A percentile compares a stretch with the other conserved stretches of the same genome.
Conservation (phyloP, 2,797 vertebrate genomes). For the Morus bassanus region DNA sequence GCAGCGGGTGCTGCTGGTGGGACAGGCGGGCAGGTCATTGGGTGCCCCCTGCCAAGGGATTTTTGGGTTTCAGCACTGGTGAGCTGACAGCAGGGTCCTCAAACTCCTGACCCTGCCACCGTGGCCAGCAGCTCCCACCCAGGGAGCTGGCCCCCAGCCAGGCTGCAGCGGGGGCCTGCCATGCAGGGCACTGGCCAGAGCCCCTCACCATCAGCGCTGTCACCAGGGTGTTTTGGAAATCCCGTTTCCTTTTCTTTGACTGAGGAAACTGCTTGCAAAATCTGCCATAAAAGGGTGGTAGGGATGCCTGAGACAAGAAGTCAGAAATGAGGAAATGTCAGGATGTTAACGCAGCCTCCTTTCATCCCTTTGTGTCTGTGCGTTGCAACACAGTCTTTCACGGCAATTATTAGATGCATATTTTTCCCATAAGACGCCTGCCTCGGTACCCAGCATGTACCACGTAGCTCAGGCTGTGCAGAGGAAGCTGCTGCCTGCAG, state of each 20-base stretch:
- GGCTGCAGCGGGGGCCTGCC: fast-evolving
- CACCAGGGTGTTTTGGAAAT: background rate
- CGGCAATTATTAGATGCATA: background rate
- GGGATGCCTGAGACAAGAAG: conserved; percentile 24
- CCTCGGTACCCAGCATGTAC: background rate
- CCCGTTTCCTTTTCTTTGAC: conserved; percentile 17
- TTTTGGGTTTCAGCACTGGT: background rate
- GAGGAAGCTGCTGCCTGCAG: background rate
- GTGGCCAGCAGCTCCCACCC: background rate
- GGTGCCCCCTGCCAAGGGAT: background rate
- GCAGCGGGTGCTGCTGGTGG: fast-evolving
- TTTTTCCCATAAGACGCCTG: background rate
- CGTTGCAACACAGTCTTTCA: background rate
- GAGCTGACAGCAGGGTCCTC: background rate
- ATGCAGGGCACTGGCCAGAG: background rate
- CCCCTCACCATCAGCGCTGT: background rate
- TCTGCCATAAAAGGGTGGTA: background rate
- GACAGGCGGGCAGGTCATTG: background rate
- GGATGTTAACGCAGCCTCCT: conserved; percentile 12
- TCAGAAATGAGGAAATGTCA: conserved; percentile 6
- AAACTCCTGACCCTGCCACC: too few species aligned
- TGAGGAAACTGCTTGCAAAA: background rate
- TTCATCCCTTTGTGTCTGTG: conserved; percentile 54
- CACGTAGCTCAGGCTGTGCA: background rate
- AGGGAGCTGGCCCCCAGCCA: fast-evolving